phyloP scores from a whole-genome alignment of 2,888 invertebrate genomes.

The Oeneis ivallda region DNA sequence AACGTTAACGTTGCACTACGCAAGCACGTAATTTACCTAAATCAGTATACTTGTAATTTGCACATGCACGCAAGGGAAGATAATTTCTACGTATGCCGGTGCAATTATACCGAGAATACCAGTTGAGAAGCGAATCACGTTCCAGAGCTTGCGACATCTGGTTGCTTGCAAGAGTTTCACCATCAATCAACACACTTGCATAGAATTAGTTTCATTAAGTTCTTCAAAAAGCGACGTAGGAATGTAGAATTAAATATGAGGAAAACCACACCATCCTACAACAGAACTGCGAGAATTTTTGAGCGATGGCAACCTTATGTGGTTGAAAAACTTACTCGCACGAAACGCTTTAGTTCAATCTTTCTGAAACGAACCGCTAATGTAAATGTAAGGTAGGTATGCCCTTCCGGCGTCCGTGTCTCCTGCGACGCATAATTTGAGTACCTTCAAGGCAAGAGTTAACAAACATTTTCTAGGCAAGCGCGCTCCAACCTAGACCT shows the following conservation, averaged over 20 bases:
- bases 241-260: neutral
- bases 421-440: too few relatives aligned
- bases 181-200: constrained; percentile 28
- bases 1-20: neutral
- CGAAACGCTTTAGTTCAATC: too few relatives aligned
- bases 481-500: too few relatives aligned
- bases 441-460: too few relatives aligned
- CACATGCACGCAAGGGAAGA: constrained; percentile 14
- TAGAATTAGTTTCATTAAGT: constrained; percentile 4
- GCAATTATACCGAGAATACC: constrained; percentile 24
- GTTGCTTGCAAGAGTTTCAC: constrained; percentile 26
- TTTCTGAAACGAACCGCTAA: too few relatives aligned
- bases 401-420: too few relatives aligned
- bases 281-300: too few relatives aligned
- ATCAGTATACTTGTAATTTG: constrained; percentile 13
- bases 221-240: neutral
- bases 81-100: constrained; percentile 12
- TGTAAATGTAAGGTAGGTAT: too few relatives aligned
- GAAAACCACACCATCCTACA: neutral
- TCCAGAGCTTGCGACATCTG: constrained; percentile 26
- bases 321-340: too few relatives aligned
- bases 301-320: too few relatives aligned
- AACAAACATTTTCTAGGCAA: too few relatives aligned
- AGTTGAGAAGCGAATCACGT: constrained; percentile 31
- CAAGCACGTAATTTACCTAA: neutral